phyloP scores from a whole-genome alignment of 2,797 vertebrate genomes.

The Parotocinclus haroldoi region DNA sequence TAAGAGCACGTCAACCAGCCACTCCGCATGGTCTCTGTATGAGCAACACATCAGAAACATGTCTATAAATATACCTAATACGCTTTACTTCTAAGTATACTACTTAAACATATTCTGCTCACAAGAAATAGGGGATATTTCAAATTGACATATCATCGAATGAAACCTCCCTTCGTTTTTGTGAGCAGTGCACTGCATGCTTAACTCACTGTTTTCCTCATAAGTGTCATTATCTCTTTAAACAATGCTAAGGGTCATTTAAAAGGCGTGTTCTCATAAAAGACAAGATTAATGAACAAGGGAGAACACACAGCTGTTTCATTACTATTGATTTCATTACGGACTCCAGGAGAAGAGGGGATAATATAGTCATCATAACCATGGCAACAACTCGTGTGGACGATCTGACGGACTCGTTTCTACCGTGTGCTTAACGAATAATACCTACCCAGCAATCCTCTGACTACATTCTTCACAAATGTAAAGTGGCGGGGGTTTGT shows the following conservation, averaged over 20 bases:
- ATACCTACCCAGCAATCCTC: slow-evolving; percentile 91
- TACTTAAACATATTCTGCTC: no score
- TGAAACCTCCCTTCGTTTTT: no score
- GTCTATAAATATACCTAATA: no score
- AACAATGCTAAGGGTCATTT: slow-evolving; percentile 10
- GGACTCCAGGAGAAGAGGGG: slow-evolving; percentile 32
- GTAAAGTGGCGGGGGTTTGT: slow-evolving; percentile 95
- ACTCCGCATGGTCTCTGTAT: slow-evolving; percentile 92
- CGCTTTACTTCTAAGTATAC: no score
- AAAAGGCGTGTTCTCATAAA: slow-evolving; percentile 4
- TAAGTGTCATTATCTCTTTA: slow-evolving; percentile 1
- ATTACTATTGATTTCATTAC: slow-evolving; percentile 62
- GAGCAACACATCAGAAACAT: slow-evolving; percentile 16
- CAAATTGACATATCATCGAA: no score
- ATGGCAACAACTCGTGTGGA: slow-evolving; percentile 47
- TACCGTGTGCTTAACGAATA: slow-evolving; percentile 26
- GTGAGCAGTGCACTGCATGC: no score
- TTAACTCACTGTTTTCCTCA: neutral
- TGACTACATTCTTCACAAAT: slow-evolving; percentile 99
- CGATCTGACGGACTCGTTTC: slow-evolving; percentile 1
- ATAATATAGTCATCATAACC: slow-evolving; percentile 68
- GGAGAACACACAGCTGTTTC: slow-evolving; percentile 41
- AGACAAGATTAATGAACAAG: slow-evolving; percentile 10
- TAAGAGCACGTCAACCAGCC: slow-evolving; percentile 96
- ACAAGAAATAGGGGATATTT: no score